phyloP scores from a whole-genome alignment of 2,888 invertebrate genomes.

The Papilio demoleus region DNA sequence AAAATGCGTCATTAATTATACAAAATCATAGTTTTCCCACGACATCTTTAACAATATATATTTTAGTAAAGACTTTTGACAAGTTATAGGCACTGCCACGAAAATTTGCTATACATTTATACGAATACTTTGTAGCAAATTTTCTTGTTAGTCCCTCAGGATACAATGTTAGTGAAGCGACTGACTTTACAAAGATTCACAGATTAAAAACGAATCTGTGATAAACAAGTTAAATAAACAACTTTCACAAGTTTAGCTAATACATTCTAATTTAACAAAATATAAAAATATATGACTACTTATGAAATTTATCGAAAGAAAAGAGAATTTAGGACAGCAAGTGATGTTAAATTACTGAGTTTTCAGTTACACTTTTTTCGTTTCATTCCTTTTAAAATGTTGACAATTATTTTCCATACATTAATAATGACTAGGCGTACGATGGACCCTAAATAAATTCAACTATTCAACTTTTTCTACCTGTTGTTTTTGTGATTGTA shows the following conservation, averaged over 20 bases:
- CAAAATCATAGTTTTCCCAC: background rate
- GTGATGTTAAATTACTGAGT: conserved; percentile 60
- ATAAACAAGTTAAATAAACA: conserved; percentile 44
- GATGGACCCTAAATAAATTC: conserved; percentile 73
- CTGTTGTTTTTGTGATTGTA: conserved; percentile 55
- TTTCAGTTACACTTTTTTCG: too few species aligned
- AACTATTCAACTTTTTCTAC: conserved; percentile 50
- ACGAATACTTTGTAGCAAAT: background rate
- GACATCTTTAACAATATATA: background rate
- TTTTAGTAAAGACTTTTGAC: background rate
- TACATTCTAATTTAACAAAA: conserved; percentile 44
- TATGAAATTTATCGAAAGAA: conserved; percentile 5
- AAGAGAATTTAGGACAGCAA: conserved; percentile 16
- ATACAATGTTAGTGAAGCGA: conserved; percentile 6
- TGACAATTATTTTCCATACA: conserved; percentile 70
- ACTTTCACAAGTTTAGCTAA: conserved; percentile 10
- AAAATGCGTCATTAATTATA: background rate
- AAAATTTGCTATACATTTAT: too few species aligned
- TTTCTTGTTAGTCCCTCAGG: background rate
- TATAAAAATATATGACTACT: conserved; percentile 33
- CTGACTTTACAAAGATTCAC: background rate
- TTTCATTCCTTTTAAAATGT: conserved; percentile 58
- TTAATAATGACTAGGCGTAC: conserved; percentile 81
- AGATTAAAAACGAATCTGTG: too few species aligned
- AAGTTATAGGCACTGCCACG: background rate